Base-by-base conservation (phyloP, 2,113 vertebrate species). In the Ornithorhynchus anatinus region DNA sequence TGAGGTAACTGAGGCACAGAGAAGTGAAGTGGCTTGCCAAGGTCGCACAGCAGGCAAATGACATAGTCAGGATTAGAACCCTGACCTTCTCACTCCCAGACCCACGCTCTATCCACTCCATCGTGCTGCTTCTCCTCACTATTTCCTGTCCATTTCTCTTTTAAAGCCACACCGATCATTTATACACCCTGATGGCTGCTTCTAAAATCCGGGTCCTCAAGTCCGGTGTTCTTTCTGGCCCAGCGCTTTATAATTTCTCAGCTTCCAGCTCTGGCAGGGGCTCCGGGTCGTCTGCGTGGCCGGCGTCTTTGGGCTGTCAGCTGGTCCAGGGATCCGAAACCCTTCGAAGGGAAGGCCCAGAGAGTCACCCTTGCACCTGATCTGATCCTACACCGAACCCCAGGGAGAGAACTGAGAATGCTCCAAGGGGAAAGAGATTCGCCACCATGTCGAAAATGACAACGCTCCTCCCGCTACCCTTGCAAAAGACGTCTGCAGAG, bases 371-470 rank as follows among this genome's bases (percentile, higher is more conserved):
- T 85, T 87, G 85, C 88, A 84, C 84, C 88, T 82, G 88, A 84
- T 84, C 80, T 89, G 78, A 77, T 78, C 84, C 72, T 8, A 20
- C 51, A 20, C 50, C 1, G 58, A 87, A 87, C 86, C 77, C 74
- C 5, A 38, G 90, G 87, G 81, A 66, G 78, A 79, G 76, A 27
- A 1, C 82, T 35, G 29, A 74, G 79, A 68, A 35, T 60, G 79
- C 89, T 90, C 90, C 88, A 90, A 87, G 87, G 50, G 83, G 63
- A 70, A 87, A 87, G 89, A 91, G 91, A 88, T 86, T 76, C 63
- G 77, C 77, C 60, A 75, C 82, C 50, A 64, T 89, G 91, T 92
- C 90, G 89, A 79, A 89, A 91, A 80, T 83, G 90, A 91, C 89
- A 89, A 8, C 2, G 29, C 35, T 51, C 86, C 87, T 88, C 84